Evolutionary conservation across 2,888 invertebrate species (phyloP), one percentile per base, ranked within the genome.

Genomic region (Cepaea hortensis): DNA sequence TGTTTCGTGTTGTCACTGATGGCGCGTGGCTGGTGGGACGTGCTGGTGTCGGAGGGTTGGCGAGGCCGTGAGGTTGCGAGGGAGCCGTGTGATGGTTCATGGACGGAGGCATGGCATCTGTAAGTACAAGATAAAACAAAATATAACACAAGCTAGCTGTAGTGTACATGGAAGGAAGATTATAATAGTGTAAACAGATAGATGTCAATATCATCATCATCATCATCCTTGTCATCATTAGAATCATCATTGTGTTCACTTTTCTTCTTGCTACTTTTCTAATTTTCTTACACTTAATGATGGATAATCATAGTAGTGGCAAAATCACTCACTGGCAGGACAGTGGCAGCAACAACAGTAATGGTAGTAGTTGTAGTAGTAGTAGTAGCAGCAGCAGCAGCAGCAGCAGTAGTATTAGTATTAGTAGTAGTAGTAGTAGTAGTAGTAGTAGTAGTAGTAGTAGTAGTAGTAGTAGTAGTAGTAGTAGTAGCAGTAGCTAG

Each of bases 371-470:
- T 75, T 13, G 6, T 84, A 84, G 6, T 46, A 72, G 9, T 23
- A 50, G 18, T 75, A 50, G 50, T 62, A 61, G 15, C 55, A 55
- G 50, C 73, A 84, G 50, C 61, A 73, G 20, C 4, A 84, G 50
- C 73, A 84, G 7, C 73, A 72, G 50, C 73, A 73, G 20, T 84
- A 73, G 18, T 84, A 50, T 5, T 75, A 50, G 50, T 75, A 46
- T 6, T 75, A 73, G 46, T 84, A 62, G 46, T 84, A 62, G 20
- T 76, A 61, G 48, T 50, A 77, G 15, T 84, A 76, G 46, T 76
- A 55, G 13, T 84, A 61, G 46, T 84, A 84, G 15, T 82, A 82
- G 20, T 70, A 82, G 7, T 70, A 35, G 6, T 82, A 70, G 20
- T 82, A 20, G 15, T 55, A 61, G 35, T 35, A 35, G 35, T 35